Evolutionary conservation across 2,797 vertebrate genomes (phyloP).

Genomic region (Xerus rutilus): DNA sequence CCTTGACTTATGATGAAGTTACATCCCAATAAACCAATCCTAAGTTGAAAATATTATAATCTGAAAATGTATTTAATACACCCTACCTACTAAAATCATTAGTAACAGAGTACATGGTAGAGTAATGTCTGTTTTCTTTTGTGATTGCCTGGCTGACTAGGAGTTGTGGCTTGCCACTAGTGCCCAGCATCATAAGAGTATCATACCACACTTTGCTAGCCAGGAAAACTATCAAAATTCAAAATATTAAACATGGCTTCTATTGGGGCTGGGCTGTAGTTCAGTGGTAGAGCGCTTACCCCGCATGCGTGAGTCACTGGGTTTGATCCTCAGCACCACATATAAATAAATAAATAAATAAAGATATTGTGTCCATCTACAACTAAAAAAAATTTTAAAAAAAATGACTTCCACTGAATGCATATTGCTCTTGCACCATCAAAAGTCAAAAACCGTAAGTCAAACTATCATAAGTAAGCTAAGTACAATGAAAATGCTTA

Average conservation of each 20-base stretch:
- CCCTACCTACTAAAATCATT: neutral
- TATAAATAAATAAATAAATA: no score
- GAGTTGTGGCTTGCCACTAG: neutral
- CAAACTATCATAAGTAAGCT: neutral
- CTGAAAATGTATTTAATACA: neutral
- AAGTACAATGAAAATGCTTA: neutral
- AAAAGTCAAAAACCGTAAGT: neutral
- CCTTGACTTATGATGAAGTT: neutral
- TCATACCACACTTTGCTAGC: neutral
- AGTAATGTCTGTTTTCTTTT: neutral
- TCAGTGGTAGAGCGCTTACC: no score
- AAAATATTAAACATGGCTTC: neutral
- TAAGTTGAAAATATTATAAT: neutral
- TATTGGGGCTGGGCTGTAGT: neutral
- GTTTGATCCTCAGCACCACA: no score
- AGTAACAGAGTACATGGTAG: neutral
- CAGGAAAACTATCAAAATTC: neutral
- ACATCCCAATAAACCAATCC: neutral
- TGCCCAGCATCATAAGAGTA: neutral
- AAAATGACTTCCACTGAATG: neutral
- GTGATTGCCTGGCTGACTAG: neutral
- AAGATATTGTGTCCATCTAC: no score
- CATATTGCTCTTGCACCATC: neutral
- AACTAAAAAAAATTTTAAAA: no score
- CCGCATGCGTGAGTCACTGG: no score